A percentile compares a stretch with the other conserved stretches of the same genome.
Conservation (phyloP, 1,140 invertebrate genomes). For the Pogonus chalceus region DNA sequence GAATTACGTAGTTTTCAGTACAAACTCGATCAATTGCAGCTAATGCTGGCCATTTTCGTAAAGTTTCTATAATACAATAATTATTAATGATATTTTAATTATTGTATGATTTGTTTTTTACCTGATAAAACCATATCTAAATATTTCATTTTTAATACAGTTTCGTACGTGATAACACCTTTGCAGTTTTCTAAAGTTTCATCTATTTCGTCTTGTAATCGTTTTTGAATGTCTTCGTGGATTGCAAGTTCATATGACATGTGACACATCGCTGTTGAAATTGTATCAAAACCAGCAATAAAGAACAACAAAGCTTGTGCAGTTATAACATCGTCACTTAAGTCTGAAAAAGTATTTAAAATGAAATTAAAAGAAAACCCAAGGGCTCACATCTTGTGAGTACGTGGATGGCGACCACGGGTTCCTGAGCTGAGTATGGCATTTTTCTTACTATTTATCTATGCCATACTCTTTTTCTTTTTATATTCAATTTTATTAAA, state of each 20-base stretch:
- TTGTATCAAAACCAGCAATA: slow-evolving; percentile 54
- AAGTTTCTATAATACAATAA: slow-evolving; percentile 33
- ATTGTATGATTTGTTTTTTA: slow-evolving; percentile 12
- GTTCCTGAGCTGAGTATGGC: too few relatives aligned
- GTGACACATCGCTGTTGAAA: slow-evolving; percentile 43
- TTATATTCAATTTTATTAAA: too few relatives aligned
- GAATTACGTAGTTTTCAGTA: slow-evolving; percentile 20
- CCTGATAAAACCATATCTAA: slow-evolving; percentile 39
- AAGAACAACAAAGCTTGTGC: slow-evolving; percentile 43
- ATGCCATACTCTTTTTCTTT: too few relatives aligned
- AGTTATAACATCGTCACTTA: slow-evolving; percentile 39
- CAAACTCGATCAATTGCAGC: slow-evolving; percentile 29
- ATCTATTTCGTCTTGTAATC: slow-evolving; percentile 37
- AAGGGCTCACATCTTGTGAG: too few relatives aligned
- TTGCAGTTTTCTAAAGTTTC: slow-evolving; percentile 27
- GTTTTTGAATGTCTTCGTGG: slow-evolving; percentile 18
- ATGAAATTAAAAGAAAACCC: too few relatives aligned
- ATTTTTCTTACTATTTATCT: too few relatives aligned
- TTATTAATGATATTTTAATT: not conserved
- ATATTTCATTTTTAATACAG: slow-evolving; percentile 36
- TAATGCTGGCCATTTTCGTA: slow-evolving; percentile 36
- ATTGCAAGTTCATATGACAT: slow-evolving; percentile 25
- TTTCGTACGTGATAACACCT: slow-evolving; percentile 28
- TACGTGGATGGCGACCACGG: too few relatives aligned
- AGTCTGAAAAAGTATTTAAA: slow-evolving; percentile 7